Evolutionary conservation across 2,113 vertebrate genomes (phyloP).

Genomic region (Siniperca knerii): DNA sequence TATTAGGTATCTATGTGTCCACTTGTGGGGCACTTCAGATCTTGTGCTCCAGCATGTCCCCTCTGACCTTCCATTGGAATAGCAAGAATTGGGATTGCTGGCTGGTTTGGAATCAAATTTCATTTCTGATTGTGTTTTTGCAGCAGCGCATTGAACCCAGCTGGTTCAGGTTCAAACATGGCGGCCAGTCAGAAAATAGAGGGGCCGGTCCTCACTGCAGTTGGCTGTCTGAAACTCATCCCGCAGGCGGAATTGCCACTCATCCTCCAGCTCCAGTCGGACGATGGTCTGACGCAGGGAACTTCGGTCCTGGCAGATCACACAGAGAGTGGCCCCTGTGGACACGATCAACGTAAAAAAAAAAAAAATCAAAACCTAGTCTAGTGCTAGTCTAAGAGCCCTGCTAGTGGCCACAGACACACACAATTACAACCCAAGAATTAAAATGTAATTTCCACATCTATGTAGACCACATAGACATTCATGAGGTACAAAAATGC

Average conservation of each 20-base stretch:
- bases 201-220: constrained; percentile 94
- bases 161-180: constrained; percentile 85
- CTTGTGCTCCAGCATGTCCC: constrained; percentile 4
- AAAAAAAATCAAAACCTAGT: background rate
- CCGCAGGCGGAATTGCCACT: constrained; percentile 98
- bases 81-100: constrained; percentile 28
- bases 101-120: constrained; percentile 36
- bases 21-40: constrained; percentile 11
- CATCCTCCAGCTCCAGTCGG: constrained; percentile 94
- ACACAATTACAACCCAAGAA: too few species aligned
- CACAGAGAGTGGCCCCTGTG: constrained; percentile 96
- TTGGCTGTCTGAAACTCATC: constrained; percentile 99
- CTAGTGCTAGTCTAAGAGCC: background rate
- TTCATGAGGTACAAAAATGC: too few species aligned
- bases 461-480: too few species aligned
- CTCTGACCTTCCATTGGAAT: constrained; percentile 19
- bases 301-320: constrained; percentile 97
- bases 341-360: background rate
- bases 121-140: constrained; percentile 35
- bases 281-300: constrained; percentile 97
- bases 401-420: background rate
- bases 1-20: constrained; percentile 16
- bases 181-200: constrained; percentile 97
- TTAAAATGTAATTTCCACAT: too few species aligned
- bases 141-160: background rate